A percentile compares a stretch with the other conserved stretches of the same genome.
Evolutionary conservation across 2,888 invertebrate species (phyloP).

Genomic region (Tethea ocularis): DNA sequence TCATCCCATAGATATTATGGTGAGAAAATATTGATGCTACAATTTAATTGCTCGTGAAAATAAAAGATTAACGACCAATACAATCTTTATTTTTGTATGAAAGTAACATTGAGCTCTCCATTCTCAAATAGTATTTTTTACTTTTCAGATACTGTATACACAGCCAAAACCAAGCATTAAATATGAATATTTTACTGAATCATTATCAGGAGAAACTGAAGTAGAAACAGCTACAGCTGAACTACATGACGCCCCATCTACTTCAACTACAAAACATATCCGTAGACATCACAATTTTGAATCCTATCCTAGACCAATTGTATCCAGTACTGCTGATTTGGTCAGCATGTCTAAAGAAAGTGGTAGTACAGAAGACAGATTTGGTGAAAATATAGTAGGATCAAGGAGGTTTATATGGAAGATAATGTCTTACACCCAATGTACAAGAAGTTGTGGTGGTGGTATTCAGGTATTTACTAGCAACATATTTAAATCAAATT

Average conservation of each 20-base stretch:
- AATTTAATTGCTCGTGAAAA: constrained; percentile 2
- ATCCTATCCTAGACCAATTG: constrained; percentile 40
- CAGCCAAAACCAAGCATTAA: constrained; percentile 94
- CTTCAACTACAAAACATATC: constrained; percentile 60
- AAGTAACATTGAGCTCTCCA: not conserved
- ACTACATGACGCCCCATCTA: constrained; percentile 44
- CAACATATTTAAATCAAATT: not conserved
- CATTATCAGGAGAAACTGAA: constrained; percentile 72
- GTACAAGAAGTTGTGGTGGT: constrained; percentile 92
- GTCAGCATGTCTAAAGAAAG: constrained; percentile 46
- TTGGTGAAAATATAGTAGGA: constrained; percentile 67
- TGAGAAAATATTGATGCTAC: constrained; percentile 48
- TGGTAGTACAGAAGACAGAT: constrained; percentile 41
- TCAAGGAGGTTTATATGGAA: constrained; percentile 89
- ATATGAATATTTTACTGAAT: constrained; percentile 93
- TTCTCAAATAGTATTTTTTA: not conserved
- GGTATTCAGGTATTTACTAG: constrained; percentile 84
- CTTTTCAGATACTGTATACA: constrained; percentile 89
- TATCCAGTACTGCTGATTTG: constrained; percentile 46
- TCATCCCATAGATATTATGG: constrained; percentile 92
- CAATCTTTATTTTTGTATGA: not conserved
- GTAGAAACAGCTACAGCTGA: constrained; percentile 52
- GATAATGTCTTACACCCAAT: constrained; percentile 89
- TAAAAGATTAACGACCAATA: not conserved
- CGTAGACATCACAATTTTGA: constrained; percentile 68